Base-by-base conservation (phyloP, 1,140 invertebrate genomes). In the Ips nitidus region DNA sequence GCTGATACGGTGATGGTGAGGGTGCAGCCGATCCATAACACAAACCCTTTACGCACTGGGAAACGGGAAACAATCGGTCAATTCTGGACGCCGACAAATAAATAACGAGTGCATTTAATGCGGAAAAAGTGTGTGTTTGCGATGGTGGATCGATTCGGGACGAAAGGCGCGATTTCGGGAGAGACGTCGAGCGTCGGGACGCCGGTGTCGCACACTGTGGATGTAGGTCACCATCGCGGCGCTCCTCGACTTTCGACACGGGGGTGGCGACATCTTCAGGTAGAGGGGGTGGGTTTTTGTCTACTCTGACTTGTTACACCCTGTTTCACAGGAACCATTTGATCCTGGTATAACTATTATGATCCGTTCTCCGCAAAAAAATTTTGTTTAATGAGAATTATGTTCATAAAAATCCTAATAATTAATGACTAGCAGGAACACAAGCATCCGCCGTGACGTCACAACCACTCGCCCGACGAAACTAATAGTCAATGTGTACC, bases 171-270 rank as follows among this genome's bases (percentile, higher is more conserved):
- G 50, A 52, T 52, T 42, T 47, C 8, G 8, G 7, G 7, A 37
- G 61, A 53, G 61, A 64, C 61, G 61, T 64, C 50, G 61, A 64
- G 61, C 61, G 61, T 64, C 61, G 50, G 50, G 61, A 64, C 61
- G 61, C 41, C 61, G 61, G 38, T 64, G 61, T 64, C 61, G 43
- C 61, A 64, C 61, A 36, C n/a, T 55, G 52, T 55, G 61, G 61
- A 64, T 64, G 37, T 64, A 64, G 61, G 61, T 64, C 61, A 64
- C 61, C 47, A 64, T 64, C 61, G 61, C 61, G 52, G 61, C 61
- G 61, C 61, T 53, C 61, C 4, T 7, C 61, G 61, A 41, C 37
- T 8, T 8, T 47, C 40, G 36, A 6, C 8, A 47, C n/a, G 38
- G 61, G 61, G 61, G 47, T 64, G 37, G 61, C 61, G 61, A 64